phyloP scores from a whole-genome alignment of 92 coral and sea anemone genomes.

The Parazoanthus darwini region DNA sequence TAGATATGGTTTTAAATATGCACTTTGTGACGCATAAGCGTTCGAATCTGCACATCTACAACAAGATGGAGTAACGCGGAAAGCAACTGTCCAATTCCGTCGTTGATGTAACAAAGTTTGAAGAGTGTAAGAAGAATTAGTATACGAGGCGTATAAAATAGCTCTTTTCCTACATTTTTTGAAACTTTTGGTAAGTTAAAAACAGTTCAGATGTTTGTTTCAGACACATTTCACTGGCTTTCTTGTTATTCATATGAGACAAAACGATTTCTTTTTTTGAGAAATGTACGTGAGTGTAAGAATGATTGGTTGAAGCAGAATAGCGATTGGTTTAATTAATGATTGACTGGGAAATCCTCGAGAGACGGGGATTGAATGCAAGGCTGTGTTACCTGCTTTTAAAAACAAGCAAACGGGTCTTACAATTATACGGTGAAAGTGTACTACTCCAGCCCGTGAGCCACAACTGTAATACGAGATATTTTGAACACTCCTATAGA shows the following conservation, averaged over 20 bases:
- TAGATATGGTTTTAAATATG: too few relatives aligned
- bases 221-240: background rate
- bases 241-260: background rate
- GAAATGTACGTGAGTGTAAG: background rate
- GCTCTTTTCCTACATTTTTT: background rate
- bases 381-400: constrained; percentile 13
- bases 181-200: background rate
- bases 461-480: constrained; percentile 26
- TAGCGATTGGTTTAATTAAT: too few relatives aligned
- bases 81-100: too few relatives aligned
- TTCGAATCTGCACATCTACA: too few relatives aligned
- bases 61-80: too few relatives aligned
- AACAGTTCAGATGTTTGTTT: background rate
- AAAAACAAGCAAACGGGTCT: constrained; percentile 14
- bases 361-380: background rate
- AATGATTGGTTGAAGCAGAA: background rate
- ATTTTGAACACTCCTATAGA: constrained; percentile 29
- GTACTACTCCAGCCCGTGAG: constrained; percentile 12
- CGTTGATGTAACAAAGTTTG: too few relatives aligned
- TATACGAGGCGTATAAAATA: too few relatives aligned
- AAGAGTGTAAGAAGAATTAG: too few relatives aligned
- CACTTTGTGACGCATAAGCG: too few relatives aligned
- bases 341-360: too few relatives aligned
- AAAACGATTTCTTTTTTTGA: background rate
- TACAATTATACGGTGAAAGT: background rate